A percentile compares a stretch with the other conserved stretches of the same genome.
Evolutionary conservation across 2,113 vertebrate genomes (phyloP).

Genomic region (Paradoxurus hermaphroditus): DNA sequence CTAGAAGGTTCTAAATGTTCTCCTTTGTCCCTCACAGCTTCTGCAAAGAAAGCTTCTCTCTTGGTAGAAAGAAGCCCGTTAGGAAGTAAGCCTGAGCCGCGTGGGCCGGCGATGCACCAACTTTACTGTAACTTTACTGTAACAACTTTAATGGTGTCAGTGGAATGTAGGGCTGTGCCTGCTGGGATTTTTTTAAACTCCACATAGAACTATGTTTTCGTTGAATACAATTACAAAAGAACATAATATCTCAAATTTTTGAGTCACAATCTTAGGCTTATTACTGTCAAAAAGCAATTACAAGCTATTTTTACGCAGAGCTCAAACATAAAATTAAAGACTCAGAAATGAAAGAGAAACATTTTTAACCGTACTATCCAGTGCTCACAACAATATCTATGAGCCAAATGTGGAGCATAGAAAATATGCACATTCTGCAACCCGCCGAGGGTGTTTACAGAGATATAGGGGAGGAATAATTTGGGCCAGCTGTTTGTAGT

Average conservation of each 20-base stretch:
- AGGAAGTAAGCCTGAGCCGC: background rate
- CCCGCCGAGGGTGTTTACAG: background rate
- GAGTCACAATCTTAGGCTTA: constrained; percentile 73
- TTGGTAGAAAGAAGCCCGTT: background rate
- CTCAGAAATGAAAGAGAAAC: constrained; percentile 69
- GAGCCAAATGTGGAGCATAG: constrained; percentile 20
- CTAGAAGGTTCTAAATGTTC: fast-evolving
- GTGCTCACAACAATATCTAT: constrained; percentile 4
- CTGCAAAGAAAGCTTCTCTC: background rate
- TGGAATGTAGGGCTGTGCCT: background rate
- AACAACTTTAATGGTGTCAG: background rate
- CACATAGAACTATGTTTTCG: constrained; percentile 51
- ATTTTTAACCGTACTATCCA: constrained; percentile 58
- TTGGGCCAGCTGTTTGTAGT: constrained; percentile 56
- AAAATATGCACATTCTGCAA: constrained; percentile 58
- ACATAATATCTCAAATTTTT: constrained; percentile 73
- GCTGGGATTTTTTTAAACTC: background rate
- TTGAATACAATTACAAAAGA: constrained; percentile 71
- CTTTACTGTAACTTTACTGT: background rate
- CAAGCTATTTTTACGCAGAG: constrained; percentile 70
- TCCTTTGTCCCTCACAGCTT: background rate
- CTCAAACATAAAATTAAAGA: constrained; percentile 76
- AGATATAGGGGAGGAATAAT: background rate
- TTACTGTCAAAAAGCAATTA: constrained; percentile 78
- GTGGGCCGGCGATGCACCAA: fast-evolving